Evolutionary conservation across 1,140 invertebrate genomes (phyloP).

Genomic region (Brachionus plicatilis): DNA sequence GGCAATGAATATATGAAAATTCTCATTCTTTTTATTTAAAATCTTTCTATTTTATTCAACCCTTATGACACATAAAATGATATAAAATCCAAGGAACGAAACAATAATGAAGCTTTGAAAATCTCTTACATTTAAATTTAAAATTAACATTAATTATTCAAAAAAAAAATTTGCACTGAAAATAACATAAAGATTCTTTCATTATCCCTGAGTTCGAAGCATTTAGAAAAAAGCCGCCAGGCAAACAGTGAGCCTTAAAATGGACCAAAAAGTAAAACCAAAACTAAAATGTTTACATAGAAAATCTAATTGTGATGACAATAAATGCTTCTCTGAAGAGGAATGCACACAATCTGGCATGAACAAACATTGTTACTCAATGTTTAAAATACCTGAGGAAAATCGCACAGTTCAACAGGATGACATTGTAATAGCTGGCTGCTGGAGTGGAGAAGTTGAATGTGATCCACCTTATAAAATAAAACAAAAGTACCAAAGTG

Average conservation of each 20-base stretch:
- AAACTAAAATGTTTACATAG: neutral
- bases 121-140: neutral
- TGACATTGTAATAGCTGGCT: neutral
- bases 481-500: neutral
- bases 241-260: neutral
- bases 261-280: neutral
- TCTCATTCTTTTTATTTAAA: too few relatives aligned
- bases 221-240: neutral
- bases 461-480: neutral
- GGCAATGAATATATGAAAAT: neutral
- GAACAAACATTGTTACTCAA: slow-evolving; percentile 3
- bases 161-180: too few relatives aligned
- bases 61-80: neutral
- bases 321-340: neutral
- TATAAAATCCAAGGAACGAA: neutral
- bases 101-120: neutral
- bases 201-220: neutral
- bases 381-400: neutral
- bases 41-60: too few relatives aligned
- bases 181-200: neutral
- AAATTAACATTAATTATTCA: neutral
- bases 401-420: neutral
- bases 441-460: slow-evolving; percentile 26
- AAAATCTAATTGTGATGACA: neutral
- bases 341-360: neutral